phyloP scores from a whole-genome alignment of 2,797 vertebrate genomes.

The Salarias fasciatus region DNA sequence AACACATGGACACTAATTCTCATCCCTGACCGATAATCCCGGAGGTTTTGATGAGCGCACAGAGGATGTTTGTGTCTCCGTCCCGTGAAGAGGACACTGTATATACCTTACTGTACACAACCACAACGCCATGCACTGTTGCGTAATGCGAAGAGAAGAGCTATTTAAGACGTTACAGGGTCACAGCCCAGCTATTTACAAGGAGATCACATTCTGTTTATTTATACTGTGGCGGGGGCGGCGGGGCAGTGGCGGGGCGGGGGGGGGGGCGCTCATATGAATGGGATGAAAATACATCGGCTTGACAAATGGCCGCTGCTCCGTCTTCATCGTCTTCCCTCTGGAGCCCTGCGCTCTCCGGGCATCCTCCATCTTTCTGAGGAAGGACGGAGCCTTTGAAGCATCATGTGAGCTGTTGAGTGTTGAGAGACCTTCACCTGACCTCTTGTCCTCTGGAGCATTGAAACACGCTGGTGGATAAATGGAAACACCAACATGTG shows the following conservation, averaged over 20 bases:
- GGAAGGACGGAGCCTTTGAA: background rate
- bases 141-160: constrained; percentile 36
- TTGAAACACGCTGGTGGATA: too few relatives aligned
- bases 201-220: constrained; percentile 65
- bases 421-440: too few relatives aligned
- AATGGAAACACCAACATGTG: too few relatives aligned
- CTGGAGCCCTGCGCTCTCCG: constrained; percentile 9
- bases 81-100: background rate
- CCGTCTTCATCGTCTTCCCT: constrained; percentile 10
- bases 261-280: constrained; percentile 27
- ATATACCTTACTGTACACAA: background rate
- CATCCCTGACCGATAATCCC: background rate
- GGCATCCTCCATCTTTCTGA: background rate
- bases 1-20: background rate
- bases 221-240: constrained; percentile 61
- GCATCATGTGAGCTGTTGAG: background rate
- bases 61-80: background rate
- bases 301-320: constrained; percentile 21
- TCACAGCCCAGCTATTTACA: constrained; percentile 54
- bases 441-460: too few relatives aligned
- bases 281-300: constrained; percentile 35
- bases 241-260: too few relatives aligned
- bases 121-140: constrained; percentile 7
- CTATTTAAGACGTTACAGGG: constrained; percentile 49
- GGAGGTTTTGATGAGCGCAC: constrained; percentile 1